Base-by-base conservation (phyloP, 2,888 invertebrate genomes). In the Chrysolina americana region DNA sequence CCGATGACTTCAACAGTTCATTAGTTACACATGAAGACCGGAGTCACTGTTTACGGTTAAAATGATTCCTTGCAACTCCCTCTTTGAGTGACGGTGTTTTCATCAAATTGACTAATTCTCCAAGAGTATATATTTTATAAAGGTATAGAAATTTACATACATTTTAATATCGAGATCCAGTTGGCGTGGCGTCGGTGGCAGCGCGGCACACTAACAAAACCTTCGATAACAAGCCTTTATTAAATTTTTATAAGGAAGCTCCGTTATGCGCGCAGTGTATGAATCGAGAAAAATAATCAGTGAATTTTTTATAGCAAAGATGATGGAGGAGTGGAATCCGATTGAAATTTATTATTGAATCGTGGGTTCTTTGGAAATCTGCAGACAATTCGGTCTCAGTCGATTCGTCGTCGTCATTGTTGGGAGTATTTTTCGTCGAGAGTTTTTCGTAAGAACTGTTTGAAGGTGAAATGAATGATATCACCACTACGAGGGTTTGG, bases 201-300 rank as follows among this genome's bases (percentile, higher is more conserved):
- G 13, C 53, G 13, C 21, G 28, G 28, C 36, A 13, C 59, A 59
- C 28, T 36, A 59, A 59, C 59, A 59, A 66, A 66, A 66, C 66
- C 66, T 66, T 50, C 75, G 74, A 73, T 76, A 78, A 78, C 76
- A 75, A 75, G 76, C 59, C 68, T 74, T 76, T 74, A 78, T 75
- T 73, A 69, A 68, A 78, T 78, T 73, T 71, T 70, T 70, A 78
- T 78, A 78, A 78, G 76, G 78, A 78, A 74, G 70, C 75, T 68
- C 71, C 74, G 72, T 75, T 75, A 77, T 56, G 56, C 69, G 65
- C 73, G 41, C 65, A 50, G 71, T 64, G 36, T 71, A 64, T 64
- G 63, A 71, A 69, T 68, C 59, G 64, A 41, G 70, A 66, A 74
- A 74, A 70, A 74, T 70, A 70, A 65, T 62, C 74, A 53, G 65